Conservation (phyloP, 2,888 invertebrate species). For the Sisyra nigra region DNA sequence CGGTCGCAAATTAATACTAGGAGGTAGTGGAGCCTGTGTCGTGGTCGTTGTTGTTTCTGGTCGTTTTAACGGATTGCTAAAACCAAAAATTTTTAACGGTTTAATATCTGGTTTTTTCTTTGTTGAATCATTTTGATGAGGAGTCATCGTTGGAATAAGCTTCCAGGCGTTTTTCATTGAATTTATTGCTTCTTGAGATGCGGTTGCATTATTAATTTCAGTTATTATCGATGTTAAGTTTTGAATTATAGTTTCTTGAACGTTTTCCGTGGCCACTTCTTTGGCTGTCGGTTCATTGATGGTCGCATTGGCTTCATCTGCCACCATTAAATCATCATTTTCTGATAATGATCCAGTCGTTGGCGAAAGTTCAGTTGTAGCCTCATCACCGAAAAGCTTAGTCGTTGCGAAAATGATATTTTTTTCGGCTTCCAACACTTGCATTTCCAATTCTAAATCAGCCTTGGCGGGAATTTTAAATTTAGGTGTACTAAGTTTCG, state of each 20-base stretch:
- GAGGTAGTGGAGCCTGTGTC: slow-evolving; percentile 20
- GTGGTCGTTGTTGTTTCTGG: slow-evolving; percentile 10
- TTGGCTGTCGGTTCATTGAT: slow-evolving; percentile 12
- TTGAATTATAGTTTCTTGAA: neutral
- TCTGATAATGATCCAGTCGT: slow-evolving; percentile 15
- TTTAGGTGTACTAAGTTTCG: slow-evolving; percentile 1
- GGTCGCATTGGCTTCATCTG: slow-evolving; percentile 14
- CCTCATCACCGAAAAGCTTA: slow-evolving; percentile 7
- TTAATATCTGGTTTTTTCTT: slow-evolving; percentile 11
- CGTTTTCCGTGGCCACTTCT: slow-evolving; percentile 3
- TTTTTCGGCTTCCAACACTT: slow-evolving; percentile 6
- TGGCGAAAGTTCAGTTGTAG: slow-evolving; percentile 24
- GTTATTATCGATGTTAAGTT: neutral
- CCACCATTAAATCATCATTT: slow-evolving; percentile 11
- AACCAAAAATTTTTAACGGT: neutral
- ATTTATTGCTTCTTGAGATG: slow-evolving; percentile 1
- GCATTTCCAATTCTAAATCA: slow-evolving; percentile 16
- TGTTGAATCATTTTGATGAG: slow-evolving; percentile 20
- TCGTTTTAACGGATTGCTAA: slow-evolving; percentile 8
- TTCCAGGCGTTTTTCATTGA: slow-evolving; percentile 30
- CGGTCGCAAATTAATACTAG: slow-evolving; percentile 33
- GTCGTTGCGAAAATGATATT: slow-evolving; percentile 8
- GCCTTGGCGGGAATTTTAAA: slow-evolving; percentile 16
- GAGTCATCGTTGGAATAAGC: slow-evolving; percentile 37
- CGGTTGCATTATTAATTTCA: slow-evolving; percentile 4